Evolutionary conservation across 2,888 invertebrate species (phyloP), one percentile per base, ranked within the genome.

Genomic region (Acanthosoma haemorrhoidale): DNA sequence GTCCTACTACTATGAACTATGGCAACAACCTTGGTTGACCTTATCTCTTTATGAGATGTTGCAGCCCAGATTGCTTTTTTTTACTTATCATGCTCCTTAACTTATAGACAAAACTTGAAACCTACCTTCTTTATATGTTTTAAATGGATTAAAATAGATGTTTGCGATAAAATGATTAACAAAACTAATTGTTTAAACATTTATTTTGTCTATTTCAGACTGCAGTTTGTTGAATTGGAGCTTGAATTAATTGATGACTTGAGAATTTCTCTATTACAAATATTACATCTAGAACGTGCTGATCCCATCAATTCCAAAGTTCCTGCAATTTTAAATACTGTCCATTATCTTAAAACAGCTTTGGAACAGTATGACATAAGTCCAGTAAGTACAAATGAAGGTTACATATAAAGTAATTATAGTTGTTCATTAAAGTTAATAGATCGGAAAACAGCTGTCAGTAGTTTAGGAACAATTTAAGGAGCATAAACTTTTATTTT

Each of bases 231-330:
- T 25, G 91, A 93, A 73, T 82, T 97, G 3, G 96, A 96, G 79
- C 80, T 94, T 18, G 94, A 96, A 77, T 80, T 96, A 58, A 84
- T 96, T 69, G 96, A 96, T 76, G 96, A 96, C 78, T 93, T 92
- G 83, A 87, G 96, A 32, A 85, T 94, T 13, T 86, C 96, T 60
- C 83, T 96, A 60, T 85, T 92, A 6, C 96, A 97, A 80, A 80
- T 96, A 59, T 83, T 87, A 60, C 85, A 87, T 76, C 85, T 84
- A 29, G 84, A 85, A 77, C 84, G 85, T 58, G 83, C 83, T 57
- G 86, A 85, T 76, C 84, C 86, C 13, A 80, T 87, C 32, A 82
- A 82, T 70, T 84, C 84, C 0, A 80, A 82, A 57, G 83, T 85
- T 74, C 86, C 88, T 51, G 83, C 86, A 67, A 87, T 92, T 72